Evolutionary conservation across 1,140 invertebrate species (phyloP).

Genomic region (Zaprionus tsacasi): DNA sequence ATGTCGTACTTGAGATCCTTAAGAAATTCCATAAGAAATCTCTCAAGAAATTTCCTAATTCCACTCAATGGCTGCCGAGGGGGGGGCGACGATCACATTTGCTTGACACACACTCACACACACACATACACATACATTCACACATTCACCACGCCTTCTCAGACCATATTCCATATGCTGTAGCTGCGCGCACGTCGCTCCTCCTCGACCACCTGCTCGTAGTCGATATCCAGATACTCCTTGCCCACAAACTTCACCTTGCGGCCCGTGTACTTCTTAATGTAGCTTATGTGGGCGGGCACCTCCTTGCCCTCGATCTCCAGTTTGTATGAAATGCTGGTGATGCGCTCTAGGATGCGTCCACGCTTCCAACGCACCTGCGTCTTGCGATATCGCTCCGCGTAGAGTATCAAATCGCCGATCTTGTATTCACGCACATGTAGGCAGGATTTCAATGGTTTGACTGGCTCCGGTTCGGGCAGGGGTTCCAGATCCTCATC

Average conservation of each 20-base stretch:
- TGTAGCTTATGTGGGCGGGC: conserved; percentile 76
- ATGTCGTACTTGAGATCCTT: conserved; percentile 76
- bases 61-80: conserved; percentile 60
- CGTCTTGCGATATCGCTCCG: conserved; percentile 76
- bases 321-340: conserved; percentile 80
- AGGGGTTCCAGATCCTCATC: conserved; percentile 36
- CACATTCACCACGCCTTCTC: conserved; percentile 1
- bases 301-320: conserved; percentile 80
- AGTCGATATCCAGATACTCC: conserved; percentile 82
- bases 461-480: conserved; percentile 37
- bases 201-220: conserved; percentile 79
- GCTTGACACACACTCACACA: conserved; percentile 42
- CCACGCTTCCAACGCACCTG: conserved; percentile 80
- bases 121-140: background rate
- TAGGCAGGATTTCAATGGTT: conserved; percentile 73
- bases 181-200: conserved; percentile 76
- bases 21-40: conserved; percentile 58
- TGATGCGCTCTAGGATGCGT: conserved; percentile 72
- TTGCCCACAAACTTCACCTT: conserved; percentile 81
- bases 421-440: conserved; percentile 73
- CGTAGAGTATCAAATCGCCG: conserved; percentile 75
- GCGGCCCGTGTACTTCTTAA: conserved; percentile 78
- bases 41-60: conserved; percentile 62
- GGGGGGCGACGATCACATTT: conserved; percentile 47
- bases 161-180: conserved; percentile 84